These are phyloP conservation scores for Miltochrista miniata DNA, from an alignment of 2,888 invertebrate species.

Conservation along the genomic window DNA sequence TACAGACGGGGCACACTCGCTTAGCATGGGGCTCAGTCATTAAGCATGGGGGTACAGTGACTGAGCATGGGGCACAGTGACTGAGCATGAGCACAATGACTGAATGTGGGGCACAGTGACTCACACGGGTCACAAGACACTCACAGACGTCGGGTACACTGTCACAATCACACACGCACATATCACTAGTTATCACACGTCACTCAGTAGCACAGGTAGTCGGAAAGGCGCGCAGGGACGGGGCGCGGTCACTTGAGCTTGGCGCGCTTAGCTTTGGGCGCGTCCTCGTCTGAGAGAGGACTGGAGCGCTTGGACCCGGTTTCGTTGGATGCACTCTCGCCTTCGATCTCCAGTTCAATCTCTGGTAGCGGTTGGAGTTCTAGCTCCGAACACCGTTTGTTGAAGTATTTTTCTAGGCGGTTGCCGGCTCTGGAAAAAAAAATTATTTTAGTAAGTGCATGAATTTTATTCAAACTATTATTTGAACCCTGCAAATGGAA, in stretches of 20 bases:
- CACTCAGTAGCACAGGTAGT: conserved; percentile 58
- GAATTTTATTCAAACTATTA: too few relatives aligned
- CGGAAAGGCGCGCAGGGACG: conserved; percentile 31
- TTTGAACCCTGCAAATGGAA: too few relatives aligned
- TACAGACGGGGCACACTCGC: too few relatives aligned
- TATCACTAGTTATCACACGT: not conserved
- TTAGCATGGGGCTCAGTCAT: too few relatives aligned
- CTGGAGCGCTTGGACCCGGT: conserved; percentile 29
- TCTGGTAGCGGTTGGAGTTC: conserved; percentile 80
- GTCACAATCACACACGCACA: not conserved
- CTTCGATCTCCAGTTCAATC: conserved; percentile 51
- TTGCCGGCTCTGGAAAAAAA: conserved; percentile 86
- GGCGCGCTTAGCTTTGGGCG: conserved; percentile 49
- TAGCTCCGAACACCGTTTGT: conserved; percentile 87
- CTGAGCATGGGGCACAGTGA: too few relatives aligned
- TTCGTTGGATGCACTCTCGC: conserved; percentile 6
- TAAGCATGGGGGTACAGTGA: too few relatives aligned
- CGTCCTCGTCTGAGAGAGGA: conserved; percentile 38
- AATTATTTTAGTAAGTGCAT: not conserved
- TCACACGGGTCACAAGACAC: not conserved
- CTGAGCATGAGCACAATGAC: too few relatives aligned
- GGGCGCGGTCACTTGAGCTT: conserved; percentile 59
- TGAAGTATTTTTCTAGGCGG: conserved; percentile 87
- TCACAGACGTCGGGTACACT: not conserved
- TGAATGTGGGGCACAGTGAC: too few relatives aligned